These are phyloP conservation scores for Agrotis puta DNA, from an alignment of 2,888 invertebrate genomes.

Conservation along the genomic window DNA sequence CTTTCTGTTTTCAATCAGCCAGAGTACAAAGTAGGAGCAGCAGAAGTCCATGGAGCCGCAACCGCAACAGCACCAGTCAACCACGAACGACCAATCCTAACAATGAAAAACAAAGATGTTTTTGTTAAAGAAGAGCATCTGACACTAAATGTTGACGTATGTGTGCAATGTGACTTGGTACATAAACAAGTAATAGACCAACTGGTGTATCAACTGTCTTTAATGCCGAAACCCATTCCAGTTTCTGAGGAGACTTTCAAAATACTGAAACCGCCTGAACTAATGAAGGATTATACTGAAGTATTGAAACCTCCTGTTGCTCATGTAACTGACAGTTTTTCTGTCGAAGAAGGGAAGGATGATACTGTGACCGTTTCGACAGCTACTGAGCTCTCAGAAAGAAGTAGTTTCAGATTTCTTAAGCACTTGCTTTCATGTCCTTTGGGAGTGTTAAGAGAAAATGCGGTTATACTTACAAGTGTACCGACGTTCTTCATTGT, in stretches of 20 bases:
- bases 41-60: constrained; percentile 20
- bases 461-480: constrained; percentile 77
- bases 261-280: constrained; percentile 64
- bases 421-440: constrained; percentile 61
- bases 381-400: constrained; percentile 43
- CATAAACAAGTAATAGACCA: constrained; percentile 78
- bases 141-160: constrained; percentile 59
- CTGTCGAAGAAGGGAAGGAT: constrained; percentile 60
- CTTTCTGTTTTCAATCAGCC: constrained; percentile 52
- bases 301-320: constrained; percentile 65
- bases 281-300: constrained; percentile 72
- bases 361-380: constrained; percentile 69
- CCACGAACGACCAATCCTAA: constrained; percentile 32
- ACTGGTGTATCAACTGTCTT: constrained; percentile 72
- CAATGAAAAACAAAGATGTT: constrained; percentile 56
- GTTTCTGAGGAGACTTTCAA: constrained; percentile 47
- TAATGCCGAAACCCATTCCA: constrained; percentile 51
- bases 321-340: constrained; percentile 21
- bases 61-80: constrained; percentile 14
- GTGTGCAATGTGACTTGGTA: constrained; percentile 79
- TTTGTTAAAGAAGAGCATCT: constrained; percentile 33
- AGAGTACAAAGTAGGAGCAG: constrained; percentile 35
- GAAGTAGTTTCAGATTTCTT: constrained; percentile 37
- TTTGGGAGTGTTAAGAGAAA: constrained; percentile 75
- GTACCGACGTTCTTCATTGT: constrained; percentile 80